phyloP scores from a whole-genome alignment of 2,888 invertebrate genomes.

The Onchidella celtica region DNA sequence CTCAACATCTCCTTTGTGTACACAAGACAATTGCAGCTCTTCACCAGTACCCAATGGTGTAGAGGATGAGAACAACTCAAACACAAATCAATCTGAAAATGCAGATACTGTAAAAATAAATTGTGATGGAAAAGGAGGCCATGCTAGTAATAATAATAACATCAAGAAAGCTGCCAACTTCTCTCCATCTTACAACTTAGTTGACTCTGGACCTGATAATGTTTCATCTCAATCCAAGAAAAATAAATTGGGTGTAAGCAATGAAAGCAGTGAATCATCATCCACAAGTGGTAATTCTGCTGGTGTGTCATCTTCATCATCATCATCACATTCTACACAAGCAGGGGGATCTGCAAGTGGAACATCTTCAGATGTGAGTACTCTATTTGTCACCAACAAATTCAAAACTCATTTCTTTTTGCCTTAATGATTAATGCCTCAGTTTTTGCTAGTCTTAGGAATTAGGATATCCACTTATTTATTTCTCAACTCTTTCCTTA shows the following conservation, averaged over 20 bases:
- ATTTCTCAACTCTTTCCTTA: too few relatives aligned
- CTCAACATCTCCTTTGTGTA: constrained; percentile 7
- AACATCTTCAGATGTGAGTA: neutral
- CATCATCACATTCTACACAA: neutral
- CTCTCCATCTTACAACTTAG: neutral
- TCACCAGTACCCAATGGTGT: constrained; percentile 27
- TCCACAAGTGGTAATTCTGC: neutral
- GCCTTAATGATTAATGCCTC: too few relatives aligned
- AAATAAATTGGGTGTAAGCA: neutral
- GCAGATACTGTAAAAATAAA: neutral
- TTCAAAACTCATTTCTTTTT: too few relatives aligned
- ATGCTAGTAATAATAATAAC: constrained; percentile 4
- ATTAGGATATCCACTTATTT: too few relatives aligned
- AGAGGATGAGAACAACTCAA: constrained; percentile 33
- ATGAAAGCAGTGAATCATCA: neutral
- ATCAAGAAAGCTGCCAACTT: neutral
- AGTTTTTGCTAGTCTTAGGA: too few relatives aligned
- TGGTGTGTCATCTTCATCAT: neutral
- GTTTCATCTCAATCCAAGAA: neutral
- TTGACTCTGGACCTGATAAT: neutral
- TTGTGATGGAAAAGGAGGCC: neutral
- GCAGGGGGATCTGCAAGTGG: constrained; percentile 1
- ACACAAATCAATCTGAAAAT: neutral
- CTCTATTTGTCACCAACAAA: too few relatives aligned
- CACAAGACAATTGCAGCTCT: constrained; percentile 33